Percentiles rank a stretch among this genome's conserved stretches.
Conservation (phyloP, 2,797 vertebrate genomes). For the Synaphobranchus kaupii region DNA sequence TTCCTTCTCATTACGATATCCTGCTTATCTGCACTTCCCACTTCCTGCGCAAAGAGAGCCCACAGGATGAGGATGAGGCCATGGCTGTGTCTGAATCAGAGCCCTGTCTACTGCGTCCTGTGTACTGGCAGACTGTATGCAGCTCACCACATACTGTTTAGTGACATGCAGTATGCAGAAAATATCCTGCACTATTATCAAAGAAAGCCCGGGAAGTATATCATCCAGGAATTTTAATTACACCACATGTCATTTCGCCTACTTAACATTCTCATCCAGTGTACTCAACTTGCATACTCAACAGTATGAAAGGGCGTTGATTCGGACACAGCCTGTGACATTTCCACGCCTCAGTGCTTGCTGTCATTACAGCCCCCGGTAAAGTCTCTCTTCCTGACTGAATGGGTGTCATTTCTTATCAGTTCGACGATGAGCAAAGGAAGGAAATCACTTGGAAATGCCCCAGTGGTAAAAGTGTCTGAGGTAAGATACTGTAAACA, state of each 20-base stretch:
- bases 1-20: conserved; percentile 59
- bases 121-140: no score
- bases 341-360: background rate
- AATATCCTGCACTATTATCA: no score
- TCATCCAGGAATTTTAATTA: no score
- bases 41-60: conserved; percentile 63
- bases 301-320: no score
- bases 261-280: no score
- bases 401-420: background rate
- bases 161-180: no score
- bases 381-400: background rate
- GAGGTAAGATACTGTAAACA: background rate
- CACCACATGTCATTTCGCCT: no score
- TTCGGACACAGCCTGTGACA: background rate
- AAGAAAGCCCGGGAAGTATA: no score
- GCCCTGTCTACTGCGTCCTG: no score
- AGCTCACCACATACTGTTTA: no score
- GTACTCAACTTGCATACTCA: no score
- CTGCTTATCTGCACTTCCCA: conserved; percentile 43
- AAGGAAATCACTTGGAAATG: background rate
- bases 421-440: background rate
- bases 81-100: no score
- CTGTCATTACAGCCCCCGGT: background rate
- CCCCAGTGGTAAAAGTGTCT: background rate
- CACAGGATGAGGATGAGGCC: background rate